These are phyloP conservation scores for Cryptosula pallasiana DNA, from an alignment of 2,888 invertebrate species.

Conservation along the genomic window DNA sequence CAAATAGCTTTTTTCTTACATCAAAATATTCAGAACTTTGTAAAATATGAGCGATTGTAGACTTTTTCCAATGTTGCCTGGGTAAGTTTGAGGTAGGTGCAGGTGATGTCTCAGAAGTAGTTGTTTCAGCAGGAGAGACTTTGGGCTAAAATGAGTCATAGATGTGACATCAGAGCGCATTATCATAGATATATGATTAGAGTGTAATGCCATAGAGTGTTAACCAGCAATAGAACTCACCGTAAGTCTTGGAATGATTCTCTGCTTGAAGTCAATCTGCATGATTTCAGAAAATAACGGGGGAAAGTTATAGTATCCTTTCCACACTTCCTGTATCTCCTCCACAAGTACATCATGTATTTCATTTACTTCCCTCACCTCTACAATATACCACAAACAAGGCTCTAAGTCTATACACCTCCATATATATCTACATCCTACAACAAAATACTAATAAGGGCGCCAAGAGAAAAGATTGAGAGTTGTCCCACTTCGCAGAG, in stretches of 20 bases:
- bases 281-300: conserved; percentile 4
- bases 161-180: no score
- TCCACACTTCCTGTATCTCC: conserved; percentile 5
- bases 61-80: conserved; percentile 3
- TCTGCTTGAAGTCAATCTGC: not conserved
- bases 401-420: no score
- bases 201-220: no score
- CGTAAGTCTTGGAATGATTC: not conserved
- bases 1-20: no score
- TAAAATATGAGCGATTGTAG: not conserved
- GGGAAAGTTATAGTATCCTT: not conserved
- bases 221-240: no score
- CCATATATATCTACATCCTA: no score
- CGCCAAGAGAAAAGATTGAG: no score
- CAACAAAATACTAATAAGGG: no score
- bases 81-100: not conserved
- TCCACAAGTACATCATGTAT: not conserved
- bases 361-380: conserved; percentile 5
- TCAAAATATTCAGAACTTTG: conserved; percentile 3
- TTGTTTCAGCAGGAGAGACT: not conserved
- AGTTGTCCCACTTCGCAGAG: not conserved
- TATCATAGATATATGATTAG: no score
- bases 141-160: conserved; percentile 14
- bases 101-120: not conserved
- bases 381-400: not conserved